Evolutionary conservation across 2,113 vertebrate species (phyloP).

Genomic region (Pithys albifrons): DNA sequence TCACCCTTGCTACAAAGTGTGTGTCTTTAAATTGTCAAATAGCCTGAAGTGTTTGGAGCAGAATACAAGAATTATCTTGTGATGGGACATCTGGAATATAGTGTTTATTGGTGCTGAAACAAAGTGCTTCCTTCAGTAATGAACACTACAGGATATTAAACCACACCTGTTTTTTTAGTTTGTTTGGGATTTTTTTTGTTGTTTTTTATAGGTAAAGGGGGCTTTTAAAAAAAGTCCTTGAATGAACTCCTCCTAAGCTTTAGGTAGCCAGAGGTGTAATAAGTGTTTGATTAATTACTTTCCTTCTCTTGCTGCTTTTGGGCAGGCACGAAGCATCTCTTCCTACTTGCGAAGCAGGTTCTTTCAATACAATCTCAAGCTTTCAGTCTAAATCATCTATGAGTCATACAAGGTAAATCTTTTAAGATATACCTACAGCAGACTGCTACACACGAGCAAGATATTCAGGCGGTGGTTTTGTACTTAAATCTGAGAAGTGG

Average conservation of each 20-base stretch:
- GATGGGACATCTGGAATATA: not conserved
- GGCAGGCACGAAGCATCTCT: not conserved
- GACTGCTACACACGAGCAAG: not conserved
- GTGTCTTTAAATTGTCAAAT: not conserved
- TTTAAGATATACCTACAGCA: not conserved
- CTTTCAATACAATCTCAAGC: slow-evolving; percentile 22
- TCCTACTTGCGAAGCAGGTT: not conserved
- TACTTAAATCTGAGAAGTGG: not conserved
- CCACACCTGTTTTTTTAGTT: not conserved
- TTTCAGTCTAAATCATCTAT: not conserved
- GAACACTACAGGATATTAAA: not conserved
- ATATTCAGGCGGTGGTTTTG: not conserved
- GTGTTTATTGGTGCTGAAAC: not conserved
- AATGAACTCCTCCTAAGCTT: not conserved
- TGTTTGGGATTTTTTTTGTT: not conserved
- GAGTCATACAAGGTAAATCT: slow-evolving; percentile 40
- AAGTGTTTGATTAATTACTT: not conserved
- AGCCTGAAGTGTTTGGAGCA: not conserved
- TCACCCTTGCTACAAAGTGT: not conserved
- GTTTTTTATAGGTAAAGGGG: not conserved
- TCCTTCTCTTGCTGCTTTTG: slow-evolving; percentile 28
- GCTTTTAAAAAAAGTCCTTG: not conserved
- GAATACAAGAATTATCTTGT: not conserved
- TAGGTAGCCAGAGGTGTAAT: not conserved
- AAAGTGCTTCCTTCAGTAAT: not conserved